A percentile compares a stretch with the other conserved stretches of the same genome.
Evolutionary conservation across 2,797 vertebrate genomes (phyloP).

Genomic region (Phataginus tetradactyla): DNA sequence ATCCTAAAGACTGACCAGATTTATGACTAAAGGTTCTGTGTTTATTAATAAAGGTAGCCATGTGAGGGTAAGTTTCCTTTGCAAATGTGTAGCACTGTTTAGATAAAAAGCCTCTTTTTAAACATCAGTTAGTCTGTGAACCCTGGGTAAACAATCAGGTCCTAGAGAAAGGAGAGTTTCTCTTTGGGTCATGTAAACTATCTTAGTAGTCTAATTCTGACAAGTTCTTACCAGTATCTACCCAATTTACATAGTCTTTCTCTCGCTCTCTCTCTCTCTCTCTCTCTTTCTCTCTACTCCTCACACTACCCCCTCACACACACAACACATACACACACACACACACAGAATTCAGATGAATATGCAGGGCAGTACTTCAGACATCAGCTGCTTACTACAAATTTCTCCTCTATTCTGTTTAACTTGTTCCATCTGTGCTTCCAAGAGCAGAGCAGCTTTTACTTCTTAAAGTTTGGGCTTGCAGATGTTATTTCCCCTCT

Average conservation of each 20-base stretch:
- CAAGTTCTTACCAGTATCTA: neutral
- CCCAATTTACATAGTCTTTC: neutral
- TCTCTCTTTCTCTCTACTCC: neutral
- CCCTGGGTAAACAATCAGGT: neutral
- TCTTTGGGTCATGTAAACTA: neutral
- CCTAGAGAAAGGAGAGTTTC: neutral
- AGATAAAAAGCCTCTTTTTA: slow-evolving; percentile 20
- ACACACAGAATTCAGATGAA: neutral
- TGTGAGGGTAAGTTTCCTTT: neutral
- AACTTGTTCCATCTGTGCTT: neutral
- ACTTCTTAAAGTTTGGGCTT: too few species aligned
- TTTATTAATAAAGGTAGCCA: neutral
- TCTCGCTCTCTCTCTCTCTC: too few species aligned
- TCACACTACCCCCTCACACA: neutral
- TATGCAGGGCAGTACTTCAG: neutral
- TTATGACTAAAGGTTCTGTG: neutral
- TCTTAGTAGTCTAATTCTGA: neutral
- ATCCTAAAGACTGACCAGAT: neutral
- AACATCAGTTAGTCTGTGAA: neutral
- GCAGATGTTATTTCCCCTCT: neutral
- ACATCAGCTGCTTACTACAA: neutral
- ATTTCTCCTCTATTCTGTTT: neutral
- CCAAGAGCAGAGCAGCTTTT: neutral
- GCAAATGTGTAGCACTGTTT: neutral
- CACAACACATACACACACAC: neutral